A percentile compares a stretch with the other conserved stretches of the same genome.
Evolutionary conservation across 2,113 vertebrate species (phyloP).

Genomic region (Pluvialis apricaria): DNA sequence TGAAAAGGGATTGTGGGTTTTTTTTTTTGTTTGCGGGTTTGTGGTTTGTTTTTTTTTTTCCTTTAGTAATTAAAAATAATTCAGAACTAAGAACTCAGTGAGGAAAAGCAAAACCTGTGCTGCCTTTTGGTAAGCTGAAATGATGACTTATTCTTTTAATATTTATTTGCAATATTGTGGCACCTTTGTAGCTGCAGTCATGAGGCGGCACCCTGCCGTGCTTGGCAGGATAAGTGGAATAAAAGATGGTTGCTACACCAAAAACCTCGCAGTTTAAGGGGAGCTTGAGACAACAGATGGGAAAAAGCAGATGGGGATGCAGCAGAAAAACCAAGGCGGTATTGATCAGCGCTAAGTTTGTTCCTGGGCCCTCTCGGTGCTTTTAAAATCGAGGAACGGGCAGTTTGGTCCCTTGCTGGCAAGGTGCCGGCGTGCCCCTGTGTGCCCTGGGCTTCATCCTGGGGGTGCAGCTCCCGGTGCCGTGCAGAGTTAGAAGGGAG

Average conservation of each 20-base stretch:
- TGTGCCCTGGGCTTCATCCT: rapidly evolving
- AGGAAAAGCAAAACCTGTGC: neutral
- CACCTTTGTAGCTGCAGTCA: neutral
- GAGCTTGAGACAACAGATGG: constrained; percentile 62
- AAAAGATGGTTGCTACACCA: neutral
- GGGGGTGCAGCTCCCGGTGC: neutral
- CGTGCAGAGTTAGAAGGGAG: neutral
- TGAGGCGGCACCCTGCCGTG: neutral
- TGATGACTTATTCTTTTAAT: neutral
- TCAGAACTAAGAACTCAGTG: neutral
- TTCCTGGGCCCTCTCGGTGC: neutral
- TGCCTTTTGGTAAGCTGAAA: neutral
- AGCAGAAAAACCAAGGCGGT: neutral
- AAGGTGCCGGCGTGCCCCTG: rapidly evolving
- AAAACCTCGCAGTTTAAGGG: neutral
- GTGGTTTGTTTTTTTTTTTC: neutral
- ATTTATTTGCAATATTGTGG: constrained; percentile 7
- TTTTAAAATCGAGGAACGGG: neutral
- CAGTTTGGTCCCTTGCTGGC: neutral
- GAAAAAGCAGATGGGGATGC: constrained; percentile 60
- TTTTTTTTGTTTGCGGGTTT: too few relatives aligned
- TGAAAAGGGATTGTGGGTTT: neutral
- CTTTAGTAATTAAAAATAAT: neutral
- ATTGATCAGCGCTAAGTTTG: neutral
- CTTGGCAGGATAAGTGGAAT: constrained; percentile 17